A percentile compares a stretch with the other conserved stretches of the same genome.
These are phyloP conservation scores for Frankliniella intonsa DNA, from an alignment of 2,888 invertebrate genomes.

Conservation along the genomic window DNA sequence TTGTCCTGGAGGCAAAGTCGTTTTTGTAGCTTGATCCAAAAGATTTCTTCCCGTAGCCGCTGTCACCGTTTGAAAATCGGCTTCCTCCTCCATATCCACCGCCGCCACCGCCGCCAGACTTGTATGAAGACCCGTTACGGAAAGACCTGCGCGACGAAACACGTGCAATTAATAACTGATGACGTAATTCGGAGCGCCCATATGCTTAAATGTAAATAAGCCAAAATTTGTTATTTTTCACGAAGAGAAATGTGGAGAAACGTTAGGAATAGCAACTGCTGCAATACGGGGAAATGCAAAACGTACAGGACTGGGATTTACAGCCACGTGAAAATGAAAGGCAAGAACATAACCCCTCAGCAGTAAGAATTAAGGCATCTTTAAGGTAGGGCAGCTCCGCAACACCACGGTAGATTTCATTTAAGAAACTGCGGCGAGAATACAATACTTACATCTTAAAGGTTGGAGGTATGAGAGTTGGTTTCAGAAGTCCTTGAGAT, in stretches of 20 bases:
- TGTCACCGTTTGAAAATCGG: not conserved
- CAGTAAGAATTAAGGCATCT: not conserved
- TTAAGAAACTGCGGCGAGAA: not conserved
- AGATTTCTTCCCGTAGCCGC: not conserved
- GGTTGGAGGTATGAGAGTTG: not conserved
- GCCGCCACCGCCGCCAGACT: too few species aligned
- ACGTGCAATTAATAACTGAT: not conserved
- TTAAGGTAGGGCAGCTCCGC: not conserved
- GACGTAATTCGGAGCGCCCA: not conserved
- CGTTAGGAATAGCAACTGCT: not conserved
- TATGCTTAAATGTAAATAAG: not conserved
- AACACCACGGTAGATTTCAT: not conserved
- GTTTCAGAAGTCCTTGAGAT: not conserved
- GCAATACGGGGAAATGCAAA: not conserved
- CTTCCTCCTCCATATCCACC: not conserved
- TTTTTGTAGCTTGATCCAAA: not conserved
- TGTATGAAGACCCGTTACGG: not conserved
- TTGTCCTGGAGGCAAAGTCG: slow-evolving; percentile 60
- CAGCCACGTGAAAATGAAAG: not conserved
- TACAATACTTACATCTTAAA: not conserved
- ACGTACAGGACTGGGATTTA: not conserved
- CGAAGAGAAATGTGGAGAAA: not conserved
- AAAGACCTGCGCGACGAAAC: not conserved
- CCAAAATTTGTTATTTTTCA: not conserved
- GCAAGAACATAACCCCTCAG: not conserved